Conservation (phyloP, 2,888 invertebrate genomes). For the Molanna angustata region DNA sequence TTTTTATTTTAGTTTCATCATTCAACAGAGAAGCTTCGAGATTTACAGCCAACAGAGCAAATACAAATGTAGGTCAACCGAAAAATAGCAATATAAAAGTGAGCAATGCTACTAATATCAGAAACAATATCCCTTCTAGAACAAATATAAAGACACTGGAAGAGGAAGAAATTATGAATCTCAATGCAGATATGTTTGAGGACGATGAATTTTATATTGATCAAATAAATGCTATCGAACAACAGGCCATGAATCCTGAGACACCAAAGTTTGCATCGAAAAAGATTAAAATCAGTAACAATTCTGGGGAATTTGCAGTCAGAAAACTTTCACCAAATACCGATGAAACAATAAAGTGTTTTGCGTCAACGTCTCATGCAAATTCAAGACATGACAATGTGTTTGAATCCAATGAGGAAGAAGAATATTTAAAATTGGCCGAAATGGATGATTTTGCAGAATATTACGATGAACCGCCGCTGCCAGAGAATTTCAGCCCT, state of each 20-base stretch:
- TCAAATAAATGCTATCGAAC: slow-evolving; percentile 45
- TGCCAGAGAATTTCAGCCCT: slow-evolving; percentile 37
- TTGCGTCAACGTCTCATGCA: background rate
- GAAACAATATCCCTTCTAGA: no score
- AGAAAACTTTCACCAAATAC: background rate
- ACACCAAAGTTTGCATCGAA: slow-evolving; percentile 35
- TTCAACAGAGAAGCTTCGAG: background rate
- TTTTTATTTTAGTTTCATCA: background rate
- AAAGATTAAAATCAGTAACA: slow-evolving; percentile 41
- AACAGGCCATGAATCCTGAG: slow-evolving; percentile 35
- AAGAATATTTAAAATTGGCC: slow-evolving; percentile 40
- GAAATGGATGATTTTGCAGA: slow-evolving; percentile 18
- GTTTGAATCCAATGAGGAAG: slow-evolving; percentile 34
- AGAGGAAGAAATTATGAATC: slow-evolving; percentile 3
- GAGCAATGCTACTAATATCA: no score
- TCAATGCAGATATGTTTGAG: slow-evolving; percentile 16
- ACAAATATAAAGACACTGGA: background rate
- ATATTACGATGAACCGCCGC: slow-evolving; percentile 34
- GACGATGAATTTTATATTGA: slow-evolving; percentile 40
- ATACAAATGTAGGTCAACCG: no score
- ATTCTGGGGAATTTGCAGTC: background rate
- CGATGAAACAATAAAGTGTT: background rate
- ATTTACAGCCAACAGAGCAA: background rate
- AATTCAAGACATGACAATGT: no score
- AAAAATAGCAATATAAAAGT: no score